A percentile compares a stretch with the other conserved stretches of the same genome.
These are phyloP conservation scores for Pica pica DNA, from an alignment of 2,113 vertebrate genomes.

Conservation along the genomic window DNA sequence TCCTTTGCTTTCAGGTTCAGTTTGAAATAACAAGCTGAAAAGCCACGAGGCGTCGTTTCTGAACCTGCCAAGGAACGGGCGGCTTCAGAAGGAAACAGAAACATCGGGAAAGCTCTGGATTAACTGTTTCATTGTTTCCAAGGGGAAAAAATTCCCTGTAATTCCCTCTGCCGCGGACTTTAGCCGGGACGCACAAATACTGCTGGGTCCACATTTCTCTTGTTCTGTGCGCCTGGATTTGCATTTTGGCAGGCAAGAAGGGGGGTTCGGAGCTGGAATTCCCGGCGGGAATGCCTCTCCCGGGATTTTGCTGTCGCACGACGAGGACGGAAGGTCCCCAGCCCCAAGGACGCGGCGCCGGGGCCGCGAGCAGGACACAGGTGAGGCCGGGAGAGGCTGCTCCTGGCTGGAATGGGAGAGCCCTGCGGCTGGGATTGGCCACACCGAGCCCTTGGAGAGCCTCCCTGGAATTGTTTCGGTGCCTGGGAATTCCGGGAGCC, in stretches of 20 bases:
- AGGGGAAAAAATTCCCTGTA: not conserved
- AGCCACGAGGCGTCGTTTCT: not conserved
- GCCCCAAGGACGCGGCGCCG: not conserved
- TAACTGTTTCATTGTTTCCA: not conserved
- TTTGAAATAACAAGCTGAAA: constrained; percentile 4
- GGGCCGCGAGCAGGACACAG: not conserved
- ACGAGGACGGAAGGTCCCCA: not conserved
- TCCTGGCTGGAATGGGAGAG: rapidly evolving
- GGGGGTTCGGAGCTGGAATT: not conserved
- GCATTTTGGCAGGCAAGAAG: not conserved
- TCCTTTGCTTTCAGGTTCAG: not conserved
- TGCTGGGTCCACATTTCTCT: constrained; percentile 40
- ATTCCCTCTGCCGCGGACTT: not conserved
- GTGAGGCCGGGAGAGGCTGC: not conserved
- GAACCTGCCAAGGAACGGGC: not conserved
- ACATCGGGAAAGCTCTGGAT: not conserved
- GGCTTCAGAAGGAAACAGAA: not conserved
- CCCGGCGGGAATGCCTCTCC: not conserved
- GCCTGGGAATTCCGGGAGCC: not conserved
- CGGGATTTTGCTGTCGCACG: not conserved
- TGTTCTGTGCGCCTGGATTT: not conserved
- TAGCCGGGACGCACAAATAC: not conserved
- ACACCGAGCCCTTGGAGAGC: rapidly evolving
- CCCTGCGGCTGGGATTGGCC: rapidly evolving
- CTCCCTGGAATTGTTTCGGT: not conserved